These are phyloP conservation scores for Capreolus pygargus DNA, from an alignment of 2,113 vertebrate genomes.

Conservation along the genomic window DNA sequence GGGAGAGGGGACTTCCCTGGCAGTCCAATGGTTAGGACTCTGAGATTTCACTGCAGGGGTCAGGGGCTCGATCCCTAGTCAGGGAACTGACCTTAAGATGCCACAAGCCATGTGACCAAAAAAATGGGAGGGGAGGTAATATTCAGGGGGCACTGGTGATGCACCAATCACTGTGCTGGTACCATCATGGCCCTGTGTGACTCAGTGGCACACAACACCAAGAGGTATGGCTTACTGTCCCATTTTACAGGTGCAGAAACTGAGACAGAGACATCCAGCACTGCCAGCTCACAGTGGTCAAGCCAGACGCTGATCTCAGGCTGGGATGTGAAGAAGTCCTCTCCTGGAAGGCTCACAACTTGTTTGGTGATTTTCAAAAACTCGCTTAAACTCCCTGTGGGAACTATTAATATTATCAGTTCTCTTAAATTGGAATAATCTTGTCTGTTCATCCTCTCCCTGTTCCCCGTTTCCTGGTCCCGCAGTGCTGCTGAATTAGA, in stretches of 20 bases:
- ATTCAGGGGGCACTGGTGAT: not conserved
- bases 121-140: not conserved
- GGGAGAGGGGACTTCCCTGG: not conserved
- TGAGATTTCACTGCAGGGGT: not conserved
- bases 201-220: not conserved
- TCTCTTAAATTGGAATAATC: constrained; percentile 43
- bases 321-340: not conserved
- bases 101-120: not conserved
- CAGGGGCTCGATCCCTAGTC: fast-evolving
- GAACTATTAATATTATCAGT: constrained; percentile 46
- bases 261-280: not conserved
- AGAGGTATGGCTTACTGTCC: not conserved
- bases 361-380: constrained; percentile 26
- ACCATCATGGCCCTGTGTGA: not conserved
- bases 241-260: not conserved
- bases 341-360: not conserved
- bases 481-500: constrained; percentile 58
- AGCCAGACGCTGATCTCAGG: not conserved
- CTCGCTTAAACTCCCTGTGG: constrained; percentile 28
- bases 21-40: not conserved
- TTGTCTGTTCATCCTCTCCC: not conserved
- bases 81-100: not conserved
- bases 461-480: constrained; percentile 31
- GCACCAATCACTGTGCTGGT: not conserved
- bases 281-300: not conserved